Evolutionary conservation across 2,888 invertebrate species (phyloP), one percentile per base, ranked within the genome.

Genomic region (Thereva unica): DNA sequence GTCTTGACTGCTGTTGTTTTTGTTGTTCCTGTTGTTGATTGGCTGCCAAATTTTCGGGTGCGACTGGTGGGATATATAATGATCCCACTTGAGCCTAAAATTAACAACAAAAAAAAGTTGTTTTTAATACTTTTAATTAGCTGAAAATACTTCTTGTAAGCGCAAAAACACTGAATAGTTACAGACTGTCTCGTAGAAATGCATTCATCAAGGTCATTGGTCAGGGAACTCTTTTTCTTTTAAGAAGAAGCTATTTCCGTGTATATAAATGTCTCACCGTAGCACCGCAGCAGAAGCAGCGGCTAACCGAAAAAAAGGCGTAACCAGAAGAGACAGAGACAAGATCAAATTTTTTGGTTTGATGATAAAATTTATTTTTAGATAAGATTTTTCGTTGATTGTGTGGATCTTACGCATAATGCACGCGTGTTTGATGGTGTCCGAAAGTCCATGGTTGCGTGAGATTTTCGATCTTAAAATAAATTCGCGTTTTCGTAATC

Each of bases 31-130:
- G 76, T 69, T 78, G 77, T 38, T 75, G 37, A 40, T 45, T 67
- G 2, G 45, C 38, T 37, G 73, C 47, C 85, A 72, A 65, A 76
- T 74, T 68, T 75, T 75, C 67, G 73, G 78, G 73, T 41, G 83
- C 77, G 83, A 87, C 67, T 5, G 85, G 85, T 50, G 85, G 85
- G 68, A 85, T 84, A 71, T 85, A 85, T 47, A 85, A 77, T 10
- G 84, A 83, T 66, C 85, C 85, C 66, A 85, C 79, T 71, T 80
- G 79, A 7, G 78, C 61, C 68, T 70, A 38, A 45, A 54, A 52
- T 49, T 8, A 23, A 5, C 3, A n/a, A 59, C 9, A 66, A 57
- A 49, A 35, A 55, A 5, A 54, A 54, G 23, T 45, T 45, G 41
- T 9, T 45, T n/a, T 45, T 38, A 50, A 45, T 59, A 23, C 38